A percentile compares a stretch with the other conserved stretches of the same genome.
phyloP scores from a whole-genome alignment of 2,113 vertebrate species.

The Laterallus jamaicensis region DNA sequence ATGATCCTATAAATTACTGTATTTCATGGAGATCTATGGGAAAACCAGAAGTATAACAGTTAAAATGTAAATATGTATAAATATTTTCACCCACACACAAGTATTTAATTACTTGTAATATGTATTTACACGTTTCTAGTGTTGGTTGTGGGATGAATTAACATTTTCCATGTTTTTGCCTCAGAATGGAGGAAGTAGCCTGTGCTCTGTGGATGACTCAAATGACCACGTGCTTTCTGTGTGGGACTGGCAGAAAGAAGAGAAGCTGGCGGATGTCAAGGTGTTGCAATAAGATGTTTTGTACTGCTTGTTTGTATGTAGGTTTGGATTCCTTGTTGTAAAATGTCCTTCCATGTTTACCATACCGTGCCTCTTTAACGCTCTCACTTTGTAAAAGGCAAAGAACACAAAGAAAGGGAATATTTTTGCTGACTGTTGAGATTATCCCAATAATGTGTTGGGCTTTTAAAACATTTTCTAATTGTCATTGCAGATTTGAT shows the following conservation, averaged over 20 bases:
- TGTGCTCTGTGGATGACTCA: conserved; percentile 95
- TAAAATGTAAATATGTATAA: not conserved
- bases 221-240: conserved; percentile 96
- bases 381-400: not conserved
- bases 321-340: not conserved
- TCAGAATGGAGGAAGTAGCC: conserved; percentile 92
- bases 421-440: not conserved
- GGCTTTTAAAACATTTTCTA: not conserved
- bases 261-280: conserved; percentile 93
- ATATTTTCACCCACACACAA: not conserved
- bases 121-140: not conserved
- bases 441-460: not conserved
- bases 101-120: not conserved
- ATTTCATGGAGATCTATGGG: not conserved
- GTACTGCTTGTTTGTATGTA: conserved; percentile 23
- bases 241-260: conserved; percentile 98
- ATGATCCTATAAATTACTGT: not conserved
- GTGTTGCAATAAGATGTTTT: conserved; percentile 72
- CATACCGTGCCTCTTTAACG: not conserved
- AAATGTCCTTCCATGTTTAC: not conserved
- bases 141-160: not conserved
- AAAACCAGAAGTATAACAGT: not conserved
- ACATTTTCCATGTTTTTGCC: not conserved
- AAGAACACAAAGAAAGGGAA: not conserved
- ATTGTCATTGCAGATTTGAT: not conserved